Conservation (phyloP, 2,113 vertebrate species). For the Eubucco bourcierii region DNA sequence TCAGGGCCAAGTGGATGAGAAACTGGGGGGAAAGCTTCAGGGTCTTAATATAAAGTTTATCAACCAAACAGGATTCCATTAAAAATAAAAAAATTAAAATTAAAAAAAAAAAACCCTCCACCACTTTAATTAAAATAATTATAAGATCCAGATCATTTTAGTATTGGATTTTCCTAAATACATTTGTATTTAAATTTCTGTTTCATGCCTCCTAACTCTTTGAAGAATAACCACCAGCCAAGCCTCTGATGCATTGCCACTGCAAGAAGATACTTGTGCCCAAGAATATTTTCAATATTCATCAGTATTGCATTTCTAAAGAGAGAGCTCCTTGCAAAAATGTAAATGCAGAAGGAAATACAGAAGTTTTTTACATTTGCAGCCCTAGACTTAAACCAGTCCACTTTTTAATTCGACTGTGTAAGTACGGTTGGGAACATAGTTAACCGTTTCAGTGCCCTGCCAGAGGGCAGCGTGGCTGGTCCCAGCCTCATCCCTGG, state of each 20-base stretch:
- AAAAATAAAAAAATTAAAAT: too few relatives aligned
- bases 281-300: conserved; percentile 46
- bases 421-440: background rate
- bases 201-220: background rate
- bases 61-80: background rate
- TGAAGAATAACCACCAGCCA: conserved; percentile 34
- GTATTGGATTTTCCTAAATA: conserved; percentile 39
- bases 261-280: conserved; percentile 59
- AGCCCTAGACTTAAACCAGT: background rate
- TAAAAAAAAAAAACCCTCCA: background rate
- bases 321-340: conserved; percentile 2
- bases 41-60: background rate
- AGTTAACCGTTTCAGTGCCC: background rate
- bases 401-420: background rate
- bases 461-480: background rate
- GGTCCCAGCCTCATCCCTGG: background rate
- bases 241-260: background rate
- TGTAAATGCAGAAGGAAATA: conserved; percentile 53
- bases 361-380: conserved; percentile 6
- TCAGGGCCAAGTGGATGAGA: background rate
- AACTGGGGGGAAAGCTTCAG: background rate
- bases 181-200: conserved; percentile 36
- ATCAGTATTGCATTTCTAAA: conserved; percentile 9
- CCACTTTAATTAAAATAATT: conserved; percentile 30
- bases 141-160: background rate